Base-by-base conservation (phyloP, 2,113 vertebrate genomes). In the Leucoraja erinaceus region DNA sequence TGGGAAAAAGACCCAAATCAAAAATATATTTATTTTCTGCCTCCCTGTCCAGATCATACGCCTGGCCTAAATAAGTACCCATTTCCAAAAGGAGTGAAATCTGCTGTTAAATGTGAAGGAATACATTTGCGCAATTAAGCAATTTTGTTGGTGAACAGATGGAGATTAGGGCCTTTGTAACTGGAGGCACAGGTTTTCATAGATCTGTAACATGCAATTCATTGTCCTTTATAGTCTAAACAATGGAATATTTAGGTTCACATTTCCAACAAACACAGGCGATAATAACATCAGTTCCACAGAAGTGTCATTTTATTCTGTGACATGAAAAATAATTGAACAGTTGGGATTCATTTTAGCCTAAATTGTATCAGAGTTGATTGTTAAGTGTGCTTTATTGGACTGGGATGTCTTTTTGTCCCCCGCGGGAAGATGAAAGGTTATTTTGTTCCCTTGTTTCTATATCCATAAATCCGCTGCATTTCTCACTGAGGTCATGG, bases 41-140 rank as follows among this genome's bases (percentile, higher is more conserved):
- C 83, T 63, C 25, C 28, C 83, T 86, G 7, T 22, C 61, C 59
- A 61, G 28, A 63, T 63, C n/a, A 59, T 5, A 86, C 16, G 59
- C 56, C 59, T 86, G 83, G 14, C 59, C 56, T 63, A 63, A 86
- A 31, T 63, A 4, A 84, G 54, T 63, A 12, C 4, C 16, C 28
- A 63, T 84, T 63, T 25, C 83, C 83, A 86, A 86, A 86, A 86
- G 61, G 59, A 63, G 7, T 86, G 83, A 86, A 86, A 63, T 63
- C 11, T 86, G 75, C 33, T 63, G 59, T n/a, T 25, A 25, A 86
- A 86, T 16, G 56, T 63, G 81, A 59, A 84, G 28, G 81, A 84
- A 84, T 84, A 84, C 56, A 59, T 59, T 63, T 16, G 28, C 16
- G 83, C 61, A 86, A 63, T 86, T 16, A 86, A 31, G 28, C 12